Base-by-base conservation (phyloP, 2,888 invertebrate genomes). In the Synergus gifuensis region DNA sequence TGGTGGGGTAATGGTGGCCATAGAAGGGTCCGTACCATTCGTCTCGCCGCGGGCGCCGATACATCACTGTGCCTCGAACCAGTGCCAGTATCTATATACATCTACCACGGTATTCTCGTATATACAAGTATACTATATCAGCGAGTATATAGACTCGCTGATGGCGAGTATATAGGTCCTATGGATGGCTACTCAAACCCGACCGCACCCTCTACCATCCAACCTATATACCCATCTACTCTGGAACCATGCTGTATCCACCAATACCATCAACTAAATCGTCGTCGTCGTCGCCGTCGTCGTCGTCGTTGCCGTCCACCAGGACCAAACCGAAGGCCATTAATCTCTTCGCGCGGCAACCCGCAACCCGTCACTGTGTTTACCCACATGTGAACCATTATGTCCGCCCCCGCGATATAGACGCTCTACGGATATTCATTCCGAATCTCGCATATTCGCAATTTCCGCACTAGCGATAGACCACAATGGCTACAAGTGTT, bases 321-420 rank as follows among this genome's bases (percentile, higher is more conserved):
- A 78, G 87, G 86, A 88, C 87, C 88, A 87, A 89, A 89, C 89
- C 88, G 86, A 88, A 89, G 89, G 89, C 90, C 91, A 91, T 92
- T 91, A 91, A 92, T 92, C 92, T 91, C 88, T 88, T 89, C 88
- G 89, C 89, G 89, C 89, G 90, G 90, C 90, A 90, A 91, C 90
- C 92, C 90, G 88, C 91, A 91, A 91, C 90, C 91, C 91, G 91
- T 91, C 92, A 90, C 90, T 91, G 90, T 91, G 91, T 92, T 92
- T 92, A 91, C 91, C 91, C 91, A 91, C 91, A 91, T 90, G 90
- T 90, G 90, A 91, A 91, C 90, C 91, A 91, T 92, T 92, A 91
- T 90, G 90, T 91, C 91, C 91, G 89, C 91, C 90, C 89, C 87
- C 89, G 88, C 90, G 87, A 91, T 91, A 91, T 88, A 90, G 88